phyloP scores from a whole-genome alignment of 2,888 invertebrate genomes.

The Xestia rhomboidea region DNA sequence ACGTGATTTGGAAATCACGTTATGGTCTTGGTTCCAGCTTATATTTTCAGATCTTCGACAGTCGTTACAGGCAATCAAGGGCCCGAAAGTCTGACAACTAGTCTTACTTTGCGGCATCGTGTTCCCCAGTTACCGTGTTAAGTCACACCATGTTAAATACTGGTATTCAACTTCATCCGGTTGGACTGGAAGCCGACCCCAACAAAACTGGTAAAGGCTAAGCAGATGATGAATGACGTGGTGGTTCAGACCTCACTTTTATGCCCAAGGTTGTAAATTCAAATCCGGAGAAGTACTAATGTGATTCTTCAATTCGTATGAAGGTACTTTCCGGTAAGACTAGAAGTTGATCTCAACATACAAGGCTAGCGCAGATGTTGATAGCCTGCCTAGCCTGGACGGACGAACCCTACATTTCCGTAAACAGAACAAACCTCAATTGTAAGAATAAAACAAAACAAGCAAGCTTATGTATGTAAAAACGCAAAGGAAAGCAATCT shows the following conservation, averaged over 20 bases:
- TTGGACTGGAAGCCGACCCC: no score
- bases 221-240: neutral
- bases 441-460: neutral
- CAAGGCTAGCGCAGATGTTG: no score
- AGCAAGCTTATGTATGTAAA: slow-evolving; percentile 1
- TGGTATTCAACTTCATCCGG: no score
- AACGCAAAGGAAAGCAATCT: slow-evolving; percentile 15
- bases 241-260: neutral
- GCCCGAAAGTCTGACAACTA: neutral
- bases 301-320: no score
- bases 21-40: neutral
- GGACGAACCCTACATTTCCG: neutral
- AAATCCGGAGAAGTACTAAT: neutral
- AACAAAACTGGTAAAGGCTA: no score
- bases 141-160: no score
- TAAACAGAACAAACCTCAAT: slow-evolving; percentile 10
- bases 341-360: neutral
- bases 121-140: no score
- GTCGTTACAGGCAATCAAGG: neutral
- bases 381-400: no score
- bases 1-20: neutral
- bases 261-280: neutral
- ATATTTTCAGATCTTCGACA: no score
- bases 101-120: neutral
- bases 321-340: neutral